A percentile compares a stretch with the other conserved stretches of the same genome.
These are phyloP conservation scores for Amia ocellicauda DNA, from an alignment of 2,113 vertebrate species.

Conservation along the genomic window DNA sequence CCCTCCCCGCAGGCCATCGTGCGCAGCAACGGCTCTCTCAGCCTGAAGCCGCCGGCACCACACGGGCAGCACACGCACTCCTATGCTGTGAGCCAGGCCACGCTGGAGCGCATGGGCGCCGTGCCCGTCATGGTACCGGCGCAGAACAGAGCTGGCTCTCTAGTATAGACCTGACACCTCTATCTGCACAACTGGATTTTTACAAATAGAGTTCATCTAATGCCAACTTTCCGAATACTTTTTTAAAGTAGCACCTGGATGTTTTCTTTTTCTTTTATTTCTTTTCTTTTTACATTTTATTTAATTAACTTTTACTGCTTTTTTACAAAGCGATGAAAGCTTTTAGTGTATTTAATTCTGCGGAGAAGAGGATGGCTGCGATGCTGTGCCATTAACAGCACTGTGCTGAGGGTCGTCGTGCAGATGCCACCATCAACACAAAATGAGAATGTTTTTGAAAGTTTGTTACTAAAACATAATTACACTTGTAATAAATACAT, in stretches of 20 bases:
- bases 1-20: constrained; percentile 74
- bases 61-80: constrained; percentile 80
- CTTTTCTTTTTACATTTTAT: constrained; percentile 20
- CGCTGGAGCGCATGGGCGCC: constrained; percentile 87
- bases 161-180: constrained; percentile 73
- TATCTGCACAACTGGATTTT: constrained; percentile 34
- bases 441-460: too few species aligned
- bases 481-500: too few species aligned
- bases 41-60: constrained; percentile 69
- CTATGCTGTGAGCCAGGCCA: constrained; percentile 86
- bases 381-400: background rate
- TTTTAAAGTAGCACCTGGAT: constrained; percentile 25
- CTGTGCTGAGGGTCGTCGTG: background rate
- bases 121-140: constrained; percentile 96
- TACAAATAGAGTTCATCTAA: constrained; percentile 48
- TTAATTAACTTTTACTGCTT: constrained; percentile 12
- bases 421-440: too few species aligned
- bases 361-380: background rate
- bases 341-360: background rate
- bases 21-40: constrained; percentile 82
- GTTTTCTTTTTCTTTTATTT: constrained; percentile 21
- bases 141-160: constrained; percentile 90
- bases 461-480: too few species aligned
- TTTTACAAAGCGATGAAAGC: background rate
- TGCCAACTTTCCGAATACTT: constrained; percentile 42